Conservation (phyloP, 2,113 vertebrate genomes). For the Probosciger aterrimus region DNA sequence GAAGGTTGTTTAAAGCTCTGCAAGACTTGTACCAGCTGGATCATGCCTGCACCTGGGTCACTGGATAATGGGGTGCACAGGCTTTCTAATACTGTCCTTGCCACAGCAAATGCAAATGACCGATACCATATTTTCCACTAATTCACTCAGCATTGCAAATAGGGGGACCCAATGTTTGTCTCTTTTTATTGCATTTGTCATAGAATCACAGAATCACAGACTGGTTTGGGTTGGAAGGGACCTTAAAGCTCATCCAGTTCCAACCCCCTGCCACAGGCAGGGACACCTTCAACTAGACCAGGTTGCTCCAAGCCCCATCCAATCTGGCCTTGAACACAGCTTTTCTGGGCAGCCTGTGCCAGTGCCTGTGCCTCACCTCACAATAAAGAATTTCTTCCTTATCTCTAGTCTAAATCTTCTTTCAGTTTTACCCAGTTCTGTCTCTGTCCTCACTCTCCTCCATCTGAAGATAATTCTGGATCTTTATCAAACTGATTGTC, state of each 20-base stretch:
- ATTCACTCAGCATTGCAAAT: background rate
- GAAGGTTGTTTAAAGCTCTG: background rate
- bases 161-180: too few species aligned
- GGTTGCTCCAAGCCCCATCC: background rate
- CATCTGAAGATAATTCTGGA: background rate
- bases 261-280: background rate
- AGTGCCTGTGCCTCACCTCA: background rate
- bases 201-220: background rate
- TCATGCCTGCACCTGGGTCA: too few species aligned
- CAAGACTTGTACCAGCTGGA: background rate
- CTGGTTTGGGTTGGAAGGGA: background rate
- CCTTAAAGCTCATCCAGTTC: background rate
- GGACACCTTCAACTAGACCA: background rate
- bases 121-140: background rate
- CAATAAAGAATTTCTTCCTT: background rate
- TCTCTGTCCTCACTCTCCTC: background rate
- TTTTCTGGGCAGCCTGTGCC: background rate
- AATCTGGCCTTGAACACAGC: background rate
- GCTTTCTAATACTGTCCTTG: fast-evolving
- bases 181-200: background rate
- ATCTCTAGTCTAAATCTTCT: background rate
- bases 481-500: fast-evolving
- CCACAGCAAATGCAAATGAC: background rate
- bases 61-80: background rate
- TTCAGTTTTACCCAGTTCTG: background rate